Percentiles rank a stretch among this genome's conserved stretches.
These are phyloP conservation scores for Gorsachius goisagi DNA, from an alignment of 2,113 vertebrate species.

Conservation along the genomic window DNA sequence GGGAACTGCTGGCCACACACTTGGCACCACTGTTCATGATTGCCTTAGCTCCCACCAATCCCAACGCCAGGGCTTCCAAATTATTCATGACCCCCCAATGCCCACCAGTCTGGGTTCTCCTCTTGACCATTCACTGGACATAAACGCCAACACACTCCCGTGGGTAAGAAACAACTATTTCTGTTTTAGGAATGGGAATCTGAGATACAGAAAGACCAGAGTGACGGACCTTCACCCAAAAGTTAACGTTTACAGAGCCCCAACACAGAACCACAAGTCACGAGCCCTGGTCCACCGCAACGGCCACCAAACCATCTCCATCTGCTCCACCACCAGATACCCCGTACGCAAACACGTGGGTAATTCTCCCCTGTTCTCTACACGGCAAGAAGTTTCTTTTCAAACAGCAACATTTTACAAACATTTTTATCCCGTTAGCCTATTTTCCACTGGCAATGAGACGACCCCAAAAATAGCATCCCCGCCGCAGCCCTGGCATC, in stretches of 20 bases:
- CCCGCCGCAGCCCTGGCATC: neutral
- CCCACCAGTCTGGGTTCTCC: neutral
- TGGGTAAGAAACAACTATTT: neutral
- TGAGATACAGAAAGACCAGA: neutral
- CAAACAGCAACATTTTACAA: neutral
- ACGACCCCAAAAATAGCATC: slow-evolving; percentile 7
- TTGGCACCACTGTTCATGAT: neutral
- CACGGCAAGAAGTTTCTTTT: neutral
- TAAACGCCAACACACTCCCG: fast-evolving
- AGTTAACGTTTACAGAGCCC: fast-evolving
- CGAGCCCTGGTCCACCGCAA: neutral
- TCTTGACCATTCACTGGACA: neutral
- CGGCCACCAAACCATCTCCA: neutral
- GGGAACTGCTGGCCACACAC: neutral
- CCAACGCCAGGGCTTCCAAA: neutral
- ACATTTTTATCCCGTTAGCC: neutral
- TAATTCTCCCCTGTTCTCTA: neutral
- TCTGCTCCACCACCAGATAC: neutral
- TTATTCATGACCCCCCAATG: fast-evolving
- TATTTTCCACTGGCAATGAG: neutral
- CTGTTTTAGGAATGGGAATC: neutral
- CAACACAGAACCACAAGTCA: neutral
- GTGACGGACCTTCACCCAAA: neutral
- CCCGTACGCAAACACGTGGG: fast-evolving
- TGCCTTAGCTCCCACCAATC: neutral